Evolutionary conservation across 2,888 invertebrate genomes (phyloP).

Genomic region (Apamea anceps): DNA sequence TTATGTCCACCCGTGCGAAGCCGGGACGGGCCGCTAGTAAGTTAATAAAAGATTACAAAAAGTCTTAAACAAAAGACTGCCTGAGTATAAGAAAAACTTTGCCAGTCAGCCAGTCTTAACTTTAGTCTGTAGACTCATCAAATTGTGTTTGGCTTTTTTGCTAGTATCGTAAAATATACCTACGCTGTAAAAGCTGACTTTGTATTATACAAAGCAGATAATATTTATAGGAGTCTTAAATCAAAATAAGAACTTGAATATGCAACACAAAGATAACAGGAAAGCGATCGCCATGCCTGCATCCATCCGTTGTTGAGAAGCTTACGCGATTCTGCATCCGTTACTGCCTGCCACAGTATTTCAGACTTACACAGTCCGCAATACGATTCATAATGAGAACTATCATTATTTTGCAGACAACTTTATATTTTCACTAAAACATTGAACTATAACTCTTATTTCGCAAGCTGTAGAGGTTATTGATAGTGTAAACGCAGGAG

Average conservation of each 20-base stretch:
- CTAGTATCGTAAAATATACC: slow-evolving; percentile 4
- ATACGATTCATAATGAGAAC: slow-evolving; percentile 63
- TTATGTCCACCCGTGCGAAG: too few species aligned
- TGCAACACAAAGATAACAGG: slow-evolving; percentile 76
- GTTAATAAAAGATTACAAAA: neutral
- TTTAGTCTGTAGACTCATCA: neutral
- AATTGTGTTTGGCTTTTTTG: neutral
- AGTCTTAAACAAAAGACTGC: slow-evolving; percentile 1
- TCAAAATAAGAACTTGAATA: slow-evolving; percentile 65
- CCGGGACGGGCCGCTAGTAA: too few species aligned
- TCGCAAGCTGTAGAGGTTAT: slow-evolving; percentile 52
- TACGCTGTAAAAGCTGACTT: neutral
- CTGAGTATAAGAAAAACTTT: neutral
- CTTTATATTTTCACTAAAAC: slow-evolving; percentile 43
- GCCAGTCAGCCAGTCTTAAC: neutral
- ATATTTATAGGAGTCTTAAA: slow-evolving; percentile 26
- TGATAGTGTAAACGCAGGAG: slow-evolving; percentile 33
- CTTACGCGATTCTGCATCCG: slow-evolving; percentile 64
- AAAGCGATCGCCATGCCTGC: slow-evolving; percentile 77
- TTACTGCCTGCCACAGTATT: slow-evolving; percentile 54
- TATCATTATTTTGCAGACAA: slow-evolving; percentile 55
- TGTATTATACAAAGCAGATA: slow-evolving; percentile 17
- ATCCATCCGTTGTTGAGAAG: slow-evolving; percentile 75
- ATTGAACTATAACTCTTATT: slow-evolving; percentile 66
- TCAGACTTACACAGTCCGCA: slow-evolving; percentile 59